A percentile compares a stretch with the other conserved stretches of the same genome.
Conservation (phyloP, 2,113 vertebrate species). For the Tetrao urogallus region DNA sequence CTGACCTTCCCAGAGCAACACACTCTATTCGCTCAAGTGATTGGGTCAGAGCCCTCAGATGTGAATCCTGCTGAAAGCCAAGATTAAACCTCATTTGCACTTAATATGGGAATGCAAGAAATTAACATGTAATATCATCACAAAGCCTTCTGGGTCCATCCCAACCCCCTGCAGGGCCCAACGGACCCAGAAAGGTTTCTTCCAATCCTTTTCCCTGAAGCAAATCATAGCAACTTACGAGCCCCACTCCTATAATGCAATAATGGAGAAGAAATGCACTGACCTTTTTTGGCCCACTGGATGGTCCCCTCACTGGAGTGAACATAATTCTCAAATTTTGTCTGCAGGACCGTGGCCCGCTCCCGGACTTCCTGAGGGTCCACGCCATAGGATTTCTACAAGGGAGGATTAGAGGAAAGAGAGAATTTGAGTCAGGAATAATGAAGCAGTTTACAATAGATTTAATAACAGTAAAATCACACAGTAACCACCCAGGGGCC, state of each 20-base stretch:
- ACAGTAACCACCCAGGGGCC: conserved; percentile 93
- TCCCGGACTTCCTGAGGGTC: conserved; percentile 86
- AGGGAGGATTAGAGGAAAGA: conserved; percentile 78
- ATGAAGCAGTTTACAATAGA: conserved; percentile 95
- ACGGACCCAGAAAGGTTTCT: conserved; percentile 56
- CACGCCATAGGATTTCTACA: conserved; percentile 76
- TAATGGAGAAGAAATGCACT: neutral
- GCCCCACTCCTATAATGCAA: neutral
- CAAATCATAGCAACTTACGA: neutral
- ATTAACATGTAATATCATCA: conserved; percentile 75
- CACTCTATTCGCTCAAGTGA: neutral
- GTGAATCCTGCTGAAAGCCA: conserved; percentile 35
- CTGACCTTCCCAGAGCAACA: neutral
- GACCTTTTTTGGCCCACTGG: conserved; percentile 90
- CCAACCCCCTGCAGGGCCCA: conserved; percentile 53
- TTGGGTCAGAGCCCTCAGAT: conserved; percentile 28
- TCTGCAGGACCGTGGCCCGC: conserved; percentile 91
- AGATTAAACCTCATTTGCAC: conserved; percentile 69
- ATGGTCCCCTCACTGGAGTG: conserved; percentile 78
- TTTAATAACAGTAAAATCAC: conserved; percentile 99
- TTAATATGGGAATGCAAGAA: conserved; percentile 34
- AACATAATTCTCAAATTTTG: conserved; percentile 88
- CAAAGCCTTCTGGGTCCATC: conserved; percentile 66
- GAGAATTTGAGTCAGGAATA: conserved; percentile 83
- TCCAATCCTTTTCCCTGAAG: conserved; percentile 10